phyloP scores from a whole-genome alignment of 2,797 vertebrate genomes.

The Megaceryle alcyon region DNA sequence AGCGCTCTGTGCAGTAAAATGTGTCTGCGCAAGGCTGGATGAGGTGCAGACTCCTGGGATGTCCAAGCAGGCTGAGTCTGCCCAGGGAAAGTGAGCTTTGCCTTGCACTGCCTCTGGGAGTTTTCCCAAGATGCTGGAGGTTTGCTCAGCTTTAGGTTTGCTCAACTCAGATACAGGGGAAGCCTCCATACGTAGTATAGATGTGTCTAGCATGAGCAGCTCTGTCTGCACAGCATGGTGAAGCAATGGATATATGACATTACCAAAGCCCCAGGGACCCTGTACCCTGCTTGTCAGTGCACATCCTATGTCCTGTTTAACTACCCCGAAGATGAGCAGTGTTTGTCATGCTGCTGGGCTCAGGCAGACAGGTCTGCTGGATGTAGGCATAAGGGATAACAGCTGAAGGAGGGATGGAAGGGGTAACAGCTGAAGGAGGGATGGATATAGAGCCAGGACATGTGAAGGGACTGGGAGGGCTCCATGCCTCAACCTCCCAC shows the following conservation, averaged over 20 bases:
- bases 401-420: neutral
- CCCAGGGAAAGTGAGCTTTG: neutral
- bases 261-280: neutral
- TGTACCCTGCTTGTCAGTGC: accelerated
- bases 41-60: neutral
- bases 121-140: neutral
- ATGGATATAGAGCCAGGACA: neutral
- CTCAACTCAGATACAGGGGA: accelerated
- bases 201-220: neutral
- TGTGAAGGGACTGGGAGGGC: neutral
- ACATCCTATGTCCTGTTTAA: accelerated
- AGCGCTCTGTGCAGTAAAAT: neutral
- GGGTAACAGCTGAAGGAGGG: neutral
- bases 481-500: neutral
- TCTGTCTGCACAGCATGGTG: neutral
- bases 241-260: neutral
- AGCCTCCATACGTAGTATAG: neutral
- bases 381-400: accelerated
- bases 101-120: neutral
- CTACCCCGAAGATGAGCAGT: neutral
- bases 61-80: neutral
- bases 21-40: accelerated
- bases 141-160: neutral
- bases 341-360: neutral
- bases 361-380: accelerated